These are phyloP conservation scores for Pangasius larnaudii DNA, from an alignment of 2,797 vertebrate genomes.

Conservation along the genomic window DNA sequence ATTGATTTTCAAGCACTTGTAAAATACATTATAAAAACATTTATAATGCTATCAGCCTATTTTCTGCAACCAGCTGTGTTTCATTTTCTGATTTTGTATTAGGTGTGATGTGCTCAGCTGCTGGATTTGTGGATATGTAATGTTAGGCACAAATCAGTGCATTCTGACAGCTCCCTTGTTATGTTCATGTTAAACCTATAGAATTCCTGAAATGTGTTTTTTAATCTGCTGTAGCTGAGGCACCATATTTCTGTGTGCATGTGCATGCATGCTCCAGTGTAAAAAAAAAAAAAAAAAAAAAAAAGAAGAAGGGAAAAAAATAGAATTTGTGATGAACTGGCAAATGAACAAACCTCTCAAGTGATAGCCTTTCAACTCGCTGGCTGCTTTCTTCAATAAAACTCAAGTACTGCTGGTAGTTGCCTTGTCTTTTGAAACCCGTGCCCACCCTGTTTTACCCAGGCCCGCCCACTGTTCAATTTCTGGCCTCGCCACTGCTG, in stretches of 20 bases:
- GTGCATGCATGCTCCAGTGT: too few relatives aligned
- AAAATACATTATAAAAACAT: background rate
- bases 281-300: too few relatives aligned
- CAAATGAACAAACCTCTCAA: background rate
- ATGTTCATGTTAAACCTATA: background rate
- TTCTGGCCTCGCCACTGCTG: background rate
- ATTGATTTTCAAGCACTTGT: background rate
- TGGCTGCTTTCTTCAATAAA: background rate
- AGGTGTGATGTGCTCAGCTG: too few relatives aligned
- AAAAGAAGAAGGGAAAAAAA: too few relatives aligned
- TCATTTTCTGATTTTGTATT: too few relatives aligned
- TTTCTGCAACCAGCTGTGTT: too few relatives aligned
- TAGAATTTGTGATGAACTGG: too few relatives aligned
- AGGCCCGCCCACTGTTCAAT: background rate
- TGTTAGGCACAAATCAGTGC: background rate
- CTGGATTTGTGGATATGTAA: background rate
- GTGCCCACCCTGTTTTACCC: too few relatives aligned
- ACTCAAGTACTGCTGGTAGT: too few relatives aligned
- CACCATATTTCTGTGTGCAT: too few relatives aligned
- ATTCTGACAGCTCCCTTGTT: background rate
- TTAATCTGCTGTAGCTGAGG: too few relatives aligned
- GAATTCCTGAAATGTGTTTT: background rate
- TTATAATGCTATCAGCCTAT: too few relatives aligned
- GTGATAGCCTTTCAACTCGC: background rate
- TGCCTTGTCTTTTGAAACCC: background rate